Percentiles rank a stretch among this genome's conserved stretches.
These are phyloP conservation scores for Petrocephalus schoutedeni DNA, from an alignment of 2,797 vertebrate species.

Conservation along the genomic window DNA sequence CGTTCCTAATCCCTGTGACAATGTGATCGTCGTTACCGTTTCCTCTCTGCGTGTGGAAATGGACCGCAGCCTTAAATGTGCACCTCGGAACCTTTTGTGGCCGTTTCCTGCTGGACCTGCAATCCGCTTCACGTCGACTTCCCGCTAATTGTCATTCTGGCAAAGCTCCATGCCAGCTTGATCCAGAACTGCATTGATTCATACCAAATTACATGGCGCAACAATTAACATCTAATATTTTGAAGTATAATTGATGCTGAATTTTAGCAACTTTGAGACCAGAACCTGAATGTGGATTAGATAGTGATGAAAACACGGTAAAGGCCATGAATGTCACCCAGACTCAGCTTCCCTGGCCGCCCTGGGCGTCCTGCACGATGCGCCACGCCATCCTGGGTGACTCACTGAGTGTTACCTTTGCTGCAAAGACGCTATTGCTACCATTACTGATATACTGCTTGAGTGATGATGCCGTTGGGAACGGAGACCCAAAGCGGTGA, in stretches of 20 bases:
- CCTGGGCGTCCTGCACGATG: not conserved
- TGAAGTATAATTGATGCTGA: not conserved
- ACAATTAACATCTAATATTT: not conserved
- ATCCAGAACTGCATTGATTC: not conserved
- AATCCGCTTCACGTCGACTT: slow-evolving; percentile 44
- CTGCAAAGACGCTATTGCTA: not conserved
- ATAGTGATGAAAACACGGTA: not conserved
- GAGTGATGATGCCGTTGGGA: not conserved
- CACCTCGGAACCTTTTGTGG: slow-evolving; percentile 24
- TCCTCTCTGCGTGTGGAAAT: slow-evolving; percentile 28
- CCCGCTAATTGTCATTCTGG: slow-evolving; percentile 29
- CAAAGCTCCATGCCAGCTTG: slow-evolving; percentile 9
- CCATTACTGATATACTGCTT: not conserved
- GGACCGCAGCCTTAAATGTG: slow-evolving; percentile 37
- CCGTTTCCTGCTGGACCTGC: slow-evolving; percentile 19
- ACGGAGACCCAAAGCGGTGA: not conserved
- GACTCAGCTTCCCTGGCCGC: not conserved
- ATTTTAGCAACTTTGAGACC: not conserved
- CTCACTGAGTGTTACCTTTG: not conserved
- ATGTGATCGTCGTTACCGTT: not conserved
- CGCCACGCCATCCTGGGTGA: not conserved
- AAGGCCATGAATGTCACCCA: not conserved
- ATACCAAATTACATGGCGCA: not conserved
- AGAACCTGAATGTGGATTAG: not conserved
- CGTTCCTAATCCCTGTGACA: not conserved